phyloP scores from a whole-genome alignment of 2,888 invertebrate genomes.

The Amblyteles armatorius region DNA sequence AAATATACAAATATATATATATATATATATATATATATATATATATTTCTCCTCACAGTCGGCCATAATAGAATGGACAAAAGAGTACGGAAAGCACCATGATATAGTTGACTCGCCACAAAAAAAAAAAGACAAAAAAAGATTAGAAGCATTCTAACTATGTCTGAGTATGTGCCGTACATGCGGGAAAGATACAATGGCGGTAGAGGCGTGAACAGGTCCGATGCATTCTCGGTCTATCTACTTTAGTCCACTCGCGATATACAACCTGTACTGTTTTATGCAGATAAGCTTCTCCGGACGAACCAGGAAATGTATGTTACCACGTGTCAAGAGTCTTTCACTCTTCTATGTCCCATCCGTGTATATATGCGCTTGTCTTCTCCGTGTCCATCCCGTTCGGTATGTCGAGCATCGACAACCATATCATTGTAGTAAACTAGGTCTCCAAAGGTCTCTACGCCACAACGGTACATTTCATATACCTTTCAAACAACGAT shows the following conservation, averaged over 20 bases:
- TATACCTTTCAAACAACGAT: neutral
- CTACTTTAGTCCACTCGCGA: neutral
- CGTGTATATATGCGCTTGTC: conserved; percentile 3
- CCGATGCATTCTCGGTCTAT: neutral
- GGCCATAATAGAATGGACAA: conserved; percentile 58
- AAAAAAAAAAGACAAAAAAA: conserved; percentile 33
- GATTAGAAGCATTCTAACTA: conserved; percentile 40
- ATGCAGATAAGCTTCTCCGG: conserved; percentile 70
- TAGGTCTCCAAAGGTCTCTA: conserved; percentile 9
- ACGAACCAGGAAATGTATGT: conserved; percentile 75
- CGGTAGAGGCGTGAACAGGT: conserved; percentile 26
- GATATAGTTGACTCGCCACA: neutral
- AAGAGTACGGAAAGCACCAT: conserved; percentile 29
- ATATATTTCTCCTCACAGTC: conserved; percentile 32
- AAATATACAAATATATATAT: conserved; percentile 41
- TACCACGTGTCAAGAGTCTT: conserved; percentile 64
- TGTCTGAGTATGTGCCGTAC: neutral
- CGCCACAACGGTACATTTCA: conserved; percentile 22
- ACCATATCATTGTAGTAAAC: conserved; percentile 35
- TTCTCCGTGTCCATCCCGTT: neutral
- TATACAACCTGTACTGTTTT: conserved; percentile 42
- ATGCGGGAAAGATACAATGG: conserved; percentile 2
- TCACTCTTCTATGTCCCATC: conserved; percentile 17
- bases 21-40: conserved; percentile 41
- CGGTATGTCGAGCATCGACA: neutral